phyloP scores from a whole-genome alignment of 2,113 vertebrate genomes.

The Pangasianodon gigas region DNA sequence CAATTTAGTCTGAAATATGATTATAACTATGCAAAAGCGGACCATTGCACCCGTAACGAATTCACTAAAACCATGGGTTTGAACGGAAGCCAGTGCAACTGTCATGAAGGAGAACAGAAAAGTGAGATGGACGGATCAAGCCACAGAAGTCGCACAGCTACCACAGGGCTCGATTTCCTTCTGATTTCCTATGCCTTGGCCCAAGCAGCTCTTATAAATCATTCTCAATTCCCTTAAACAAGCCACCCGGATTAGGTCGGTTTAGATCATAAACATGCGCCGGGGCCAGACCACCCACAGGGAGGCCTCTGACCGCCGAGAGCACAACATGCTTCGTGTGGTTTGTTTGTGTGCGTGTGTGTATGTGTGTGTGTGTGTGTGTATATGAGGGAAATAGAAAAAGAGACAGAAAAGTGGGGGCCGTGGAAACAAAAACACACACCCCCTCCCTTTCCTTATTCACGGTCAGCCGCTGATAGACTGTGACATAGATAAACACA shows the following conservation, averaged over 20 bases:
- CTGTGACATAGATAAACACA: slow-evolving; percentile 65
- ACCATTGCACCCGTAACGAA: slow-evolving; percentile 44
- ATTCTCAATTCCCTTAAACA: slow-evolving; percentile 81
- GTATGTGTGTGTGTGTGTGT: slow-evolving; percentile 42
- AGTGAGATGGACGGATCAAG: slow-evolving; percentile 46
- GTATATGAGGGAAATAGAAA: slow-evolving; percentile 47
- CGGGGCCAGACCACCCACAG: slow-evolving; percentile 76
- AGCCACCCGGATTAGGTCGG: slow-evolving; percentile 82
- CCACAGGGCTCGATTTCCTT: slow-evolving; percentile 68
- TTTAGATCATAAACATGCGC: slow-evolving; percentile 82
- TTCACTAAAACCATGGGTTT: slow-evolving; percentile 52
- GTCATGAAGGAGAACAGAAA: slow-evolving; percentile 40
- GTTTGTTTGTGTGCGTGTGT: slow-evolving; percentile 63
- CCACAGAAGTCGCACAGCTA: slow-evolving; percentile 49
- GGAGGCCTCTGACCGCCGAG: slow-evolving; percentile 58
- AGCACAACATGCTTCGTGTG: slow-evolving; percentile 66
- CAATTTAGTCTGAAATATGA: not conserved
- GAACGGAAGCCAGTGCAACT: slow-evolving; percentile 28
- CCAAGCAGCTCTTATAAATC: slow-evolving; percentile 77
- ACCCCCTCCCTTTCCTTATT: slow-evolving; percentile 45
- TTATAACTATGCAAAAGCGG: slow-evolving; percentile 42
- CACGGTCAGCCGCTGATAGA: slow-evolving; percentile 60
- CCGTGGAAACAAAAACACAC: slow-evolving; percentile 71
- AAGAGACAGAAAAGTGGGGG: slow-evolving; percentile 59
- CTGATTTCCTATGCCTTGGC: slow-evolving; percentile 74